Percentiles rank a stretch among this genome's conserved stretches.
These are phyloP conservation scores for Protonibea diacanthus DNA, from an alignment of 2,797 vertebrate genomes.

Conservation along the genomic window DNA sequence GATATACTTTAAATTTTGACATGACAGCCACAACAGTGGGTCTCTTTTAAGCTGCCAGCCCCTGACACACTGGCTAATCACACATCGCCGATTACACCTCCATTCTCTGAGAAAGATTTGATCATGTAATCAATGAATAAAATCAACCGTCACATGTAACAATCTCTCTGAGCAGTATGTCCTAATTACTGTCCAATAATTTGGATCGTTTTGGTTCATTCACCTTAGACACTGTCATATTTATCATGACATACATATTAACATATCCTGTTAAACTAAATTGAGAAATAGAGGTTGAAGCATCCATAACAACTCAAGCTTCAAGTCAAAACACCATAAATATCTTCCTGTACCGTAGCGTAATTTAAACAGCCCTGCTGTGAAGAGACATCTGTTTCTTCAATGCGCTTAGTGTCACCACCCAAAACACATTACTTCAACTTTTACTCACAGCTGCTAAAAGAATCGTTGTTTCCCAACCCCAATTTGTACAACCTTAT, in stretches of 20 bases:
- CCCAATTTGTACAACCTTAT: conserved; percentile 39
- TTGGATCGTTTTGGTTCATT: not conserved
- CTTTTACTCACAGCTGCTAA: conserved; percentile 43
- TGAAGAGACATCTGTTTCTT: conserved; percentile 49
- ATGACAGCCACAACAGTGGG: not conserved
- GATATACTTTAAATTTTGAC: not conserved
- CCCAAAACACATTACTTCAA: conserved; percentile 18
- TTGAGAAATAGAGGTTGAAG: not conserved
- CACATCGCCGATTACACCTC: conserved; percentile 9
- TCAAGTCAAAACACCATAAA: not conserved
- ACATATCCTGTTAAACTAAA: conserved; percentile 3
- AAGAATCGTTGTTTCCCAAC: conserved; percentile 42
- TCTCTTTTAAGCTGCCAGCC: not conserved
- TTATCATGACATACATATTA: not conserved
- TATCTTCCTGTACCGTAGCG: conserved; percentile 2
- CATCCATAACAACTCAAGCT: not conserved
- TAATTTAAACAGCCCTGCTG: conserved; percentile 1
- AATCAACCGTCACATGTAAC: not conserved
- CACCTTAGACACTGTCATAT: not conserved
- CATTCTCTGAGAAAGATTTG: not conserved
- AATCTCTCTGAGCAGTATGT: not conserved
- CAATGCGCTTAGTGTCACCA: conserved; percentile 16
- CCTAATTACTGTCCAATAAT: not conserved
- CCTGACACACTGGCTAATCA: not conserved
- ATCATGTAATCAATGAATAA: not conserved